Conservation (phyloP, 2,888 invertebrate species). For the Hetaerina titia region DNA sequence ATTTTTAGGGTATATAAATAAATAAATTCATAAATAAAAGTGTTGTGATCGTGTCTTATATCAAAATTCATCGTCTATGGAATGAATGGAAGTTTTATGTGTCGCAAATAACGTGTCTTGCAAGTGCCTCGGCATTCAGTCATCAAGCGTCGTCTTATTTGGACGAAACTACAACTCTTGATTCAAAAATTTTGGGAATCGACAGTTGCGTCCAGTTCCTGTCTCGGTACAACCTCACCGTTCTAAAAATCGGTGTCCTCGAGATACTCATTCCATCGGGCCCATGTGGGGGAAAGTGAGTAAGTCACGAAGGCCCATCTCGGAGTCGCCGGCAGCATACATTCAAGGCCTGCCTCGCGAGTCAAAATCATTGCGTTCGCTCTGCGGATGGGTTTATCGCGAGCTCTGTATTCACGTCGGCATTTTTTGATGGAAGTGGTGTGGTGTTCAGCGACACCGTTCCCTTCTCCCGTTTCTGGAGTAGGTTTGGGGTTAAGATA, state of each 20-base stretch:
- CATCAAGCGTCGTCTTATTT: not conserved
- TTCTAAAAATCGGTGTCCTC: not conserved
- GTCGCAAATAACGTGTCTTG: too few species aligned
- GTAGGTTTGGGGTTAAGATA: too few species aligned
- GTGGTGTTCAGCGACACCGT: not conserved
- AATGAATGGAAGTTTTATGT: too few species aligned
- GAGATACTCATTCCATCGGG: not conserved
- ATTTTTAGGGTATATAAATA: too few species aligned
- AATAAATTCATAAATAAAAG: too few species aligned
- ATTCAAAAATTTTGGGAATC: not conserved
- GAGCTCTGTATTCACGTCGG: not conserved
- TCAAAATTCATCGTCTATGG: too few species aligned
- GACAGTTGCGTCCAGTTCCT: not conserved
- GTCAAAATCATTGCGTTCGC: not conserved
- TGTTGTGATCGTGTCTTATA: too few species aligned
- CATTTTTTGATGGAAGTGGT: slow-evolving; percentile 8
- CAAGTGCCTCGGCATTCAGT: too few species aligned
- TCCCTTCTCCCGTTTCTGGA: not conserved
- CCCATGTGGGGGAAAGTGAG: not conserved
- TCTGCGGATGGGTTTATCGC: not conserved
- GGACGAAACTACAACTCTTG: too few species aligned
- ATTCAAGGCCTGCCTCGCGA: not conserved
- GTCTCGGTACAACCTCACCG: not conserved
- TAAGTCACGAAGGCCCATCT: slow-evolving; percentile 12
- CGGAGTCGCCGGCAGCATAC: not conserved